These are phyloP conservation scores for Brachyopa scutellaris DNA, from an alignment of 2,888 invertebrate species.

Conservation along the genomic window DNA sequence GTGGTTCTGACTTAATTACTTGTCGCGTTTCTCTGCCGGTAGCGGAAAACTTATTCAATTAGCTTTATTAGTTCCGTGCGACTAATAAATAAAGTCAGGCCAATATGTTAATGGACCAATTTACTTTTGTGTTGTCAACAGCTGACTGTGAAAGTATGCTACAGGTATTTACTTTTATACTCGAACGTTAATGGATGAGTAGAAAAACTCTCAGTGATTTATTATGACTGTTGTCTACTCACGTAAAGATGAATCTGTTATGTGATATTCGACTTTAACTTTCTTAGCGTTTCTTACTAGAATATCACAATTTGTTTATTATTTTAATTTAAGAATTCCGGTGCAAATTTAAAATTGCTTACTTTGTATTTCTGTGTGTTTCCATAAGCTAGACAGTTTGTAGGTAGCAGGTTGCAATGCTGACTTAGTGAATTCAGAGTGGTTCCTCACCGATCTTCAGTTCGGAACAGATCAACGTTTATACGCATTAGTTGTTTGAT, in stretches of 20 bases:
- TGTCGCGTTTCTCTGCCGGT: background rate
- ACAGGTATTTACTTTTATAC: background rate
- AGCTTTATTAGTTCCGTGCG: background rate
- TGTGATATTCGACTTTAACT: background rate
- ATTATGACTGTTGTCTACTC: background rate
- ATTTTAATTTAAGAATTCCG: too few relatives aligned
- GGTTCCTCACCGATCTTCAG: too few relatives aligned
- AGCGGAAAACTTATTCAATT: background rate
- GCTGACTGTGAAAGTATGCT: slow-evolving; percentile 15
- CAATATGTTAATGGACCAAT: slow-evolving; percentile 38
- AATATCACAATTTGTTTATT: background rate
- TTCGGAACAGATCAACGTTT: too few relatives aligned
- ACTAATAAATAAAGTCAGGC: slow-evolving; percentile 25
- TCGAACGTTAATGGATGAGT: slow-evolving; percentile 5
- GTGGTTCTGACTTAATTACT: slow-evolving; percentile 28
- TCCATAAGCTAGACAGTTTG: too few relatives aligned
- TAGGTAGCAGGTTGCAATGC: too few relatives aligned
- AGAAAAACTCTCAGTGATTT: too few relatives aligned
- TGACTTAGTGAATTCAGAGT: too few relatives aligned
- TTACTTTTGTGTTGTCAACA: slow-evolving; percentile 6
- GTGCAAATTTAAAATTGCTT: too few relatives aligned
- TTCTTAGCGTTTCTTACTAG: too few relatives aligned
- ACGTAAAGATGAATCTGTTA: background rate
- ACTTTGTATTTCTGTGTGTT: too few relatives aligned
- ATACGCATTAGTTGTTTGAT: too few relatives aligned